These are phyloP conservation scores for Rambutsinella grinnellia DNA, from an alignment of 2,888 invertebrate genomes.

Conservation along the genomic window DNA sequence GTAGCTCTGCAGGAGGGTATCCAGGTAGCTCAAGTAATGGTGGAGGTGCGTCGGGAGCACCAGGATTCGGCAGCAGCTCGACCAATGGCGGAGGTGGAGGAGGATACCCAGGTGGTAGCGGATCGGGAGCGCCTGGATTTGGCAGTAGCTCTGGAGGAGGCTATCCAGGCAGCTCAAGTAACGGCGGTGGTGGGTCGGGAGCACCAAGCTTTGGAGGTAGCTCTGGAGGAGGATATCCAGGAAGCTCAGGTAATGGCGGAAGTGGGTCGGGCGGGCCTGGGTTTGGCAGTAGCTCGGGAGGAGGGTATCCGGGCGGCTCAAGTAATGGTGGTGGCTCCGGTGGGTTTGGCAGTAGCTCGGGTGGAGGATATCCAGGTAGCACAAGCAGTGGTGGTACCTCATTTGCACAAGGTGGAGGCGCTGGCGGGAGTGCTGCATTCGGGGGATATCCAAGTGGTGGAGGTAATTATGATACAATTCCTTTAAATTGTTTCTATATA, in stretches of 20 bases:
- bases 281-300: not conserved
- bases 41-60: not conserved
- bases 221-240: slow-evolving; percentile 2
- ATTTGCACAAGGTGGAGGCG: not conserved
- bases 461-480: not conserved
- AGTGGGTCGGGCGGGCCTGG: slow-evolving; percentile 7
- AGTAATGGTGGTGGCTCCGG: not conserved
- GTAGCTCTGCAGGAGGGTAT: not conserved
- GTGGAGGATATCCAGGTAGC: not conserved
- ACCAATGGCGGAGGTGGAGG: slow-evolving; percentile 7
- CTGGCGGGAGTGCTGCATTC: not conserved
- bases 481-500: not conserved
- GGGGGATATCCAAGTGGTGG: not conserved
- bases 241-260: slow-evolving; percentile 3
- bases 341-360: not conserved
- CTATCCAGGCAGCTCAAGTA: not conserved
- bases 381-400: slow-evolving; percentile 5
- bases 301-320: not conserved
- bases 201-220: slow-evolving; percentile 14
- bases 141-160: slow-evolving; percentile 4
- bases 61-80: not conserved
- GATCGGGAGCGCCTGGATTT: too few relatives aligned
- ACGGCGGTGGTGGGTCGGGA: not conserved
- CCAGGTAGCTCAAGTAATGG: slow-evolving; percentile 15
- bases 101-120: too few relatives aligned